Conservation (phyloP, 1,140 invertebrate genomes). For the Nasonia longicornis region DNA sequence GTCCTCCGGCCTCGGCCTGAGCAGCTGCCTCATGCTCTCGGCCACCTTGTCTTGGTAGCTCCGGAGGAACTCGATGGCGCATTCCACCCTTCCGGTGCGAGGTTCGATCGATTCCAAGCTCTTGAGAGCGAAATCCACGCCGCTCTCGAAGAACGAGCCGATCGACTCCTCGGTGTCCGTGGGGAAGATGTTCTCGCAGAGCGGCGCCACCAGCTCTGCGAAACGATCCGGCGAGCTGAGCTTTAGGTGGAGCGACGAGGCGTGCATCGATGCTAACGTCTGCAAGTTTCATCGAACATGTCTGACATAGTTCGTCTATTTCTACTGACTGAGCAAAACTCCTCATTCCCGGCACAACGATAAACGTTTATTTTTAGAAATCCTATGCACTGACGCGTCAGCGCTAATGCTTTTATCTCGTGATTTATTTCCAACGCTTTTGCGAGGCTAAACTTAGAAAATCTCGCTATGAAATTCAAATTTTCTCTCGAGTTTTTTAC, state of each 20-base stretch:
- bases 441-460: not conserved
- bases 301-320: not conserved
- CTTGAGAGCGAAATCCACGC: slow-evolving; percentile 38
- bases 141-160: slow-evolving; percentile 42
- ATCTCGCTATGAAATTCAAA: slow-evolving; percentile 11
- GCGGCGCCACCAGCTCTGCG: slow-evolving; percentile 37
- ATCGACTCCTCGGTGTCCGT: slow-evolving; percentile 39
- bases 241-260: slow-evolving; percentile 62
- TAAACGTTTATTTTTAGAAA: not conserved
- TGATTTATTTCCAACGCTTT: not conserved
- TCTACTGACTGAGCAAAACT: not conserved
- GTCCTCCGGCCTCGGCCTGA: not conserved
- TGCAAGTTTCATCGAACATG: slow-evolving; percentile 48
- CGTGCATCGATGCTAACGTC: slow-evolving; percentile 65
- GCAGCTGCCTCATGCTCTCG: slow-evolving; percentile 40
- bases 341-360: not conserved
- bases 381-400: not conserved
- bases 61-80: slow-evolving; percentile 30
- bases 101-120: slow-evolving; percentile 49
- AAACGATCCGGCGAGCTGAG: slow-evolving; percentile 54
- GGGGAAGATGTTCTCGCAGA: slow-evolving; percentile 54
- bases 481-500: not conserved
- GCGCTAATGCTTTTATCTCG: not conserved
- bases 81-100: slow-evolving; percentile 32
- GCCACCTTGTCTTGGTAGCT: slow-evolving; percentile 22